Percentiles rank a stretch among this genome's conserved stretches.
phyloP scores from a whole-genome alignment of 2,797 vertebrate species.

The Gymnodraco acuticeps region DNA sequence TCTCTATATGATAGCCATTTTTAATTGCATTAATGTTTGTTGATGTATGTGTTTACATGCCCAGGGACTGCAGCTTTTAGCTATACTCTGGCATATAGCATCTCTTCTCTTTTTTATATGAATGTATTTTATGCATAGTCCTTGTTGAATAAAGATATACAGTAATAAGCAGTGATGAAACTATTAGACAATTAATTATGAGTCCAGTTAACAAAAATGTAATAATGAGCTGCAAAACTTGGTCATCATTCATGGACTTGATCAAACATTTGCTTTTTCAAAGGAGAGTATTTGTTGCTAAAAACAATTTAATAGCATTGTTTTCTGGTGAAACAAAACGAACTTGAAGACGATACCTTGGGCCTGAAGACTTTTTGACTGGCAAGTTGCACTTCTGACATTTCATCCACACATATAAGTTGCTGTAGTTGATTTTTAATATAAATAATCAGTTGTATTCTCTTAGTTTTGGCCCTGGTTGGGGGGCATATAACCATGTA shows the following conservation, averaged over 20 bases:
- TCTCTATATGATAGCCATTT: not conserved
- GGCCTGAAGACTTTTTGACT: not conserved
- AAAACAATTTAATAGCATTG: not conserved
- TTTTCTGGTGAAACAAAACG: not conserved
- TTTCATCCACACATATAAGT: not conserved
- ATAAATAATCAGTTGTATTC: not conserved
- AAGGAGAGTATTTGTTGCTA: not conserved
- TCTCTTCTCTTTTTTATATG: too few species aligned
- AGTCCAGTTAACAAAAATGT: too few species aligned
- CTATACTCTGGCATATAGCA: too few species aligned
- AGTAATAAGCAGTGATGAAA: not conserved
- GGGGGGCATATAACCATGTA: not conserved
- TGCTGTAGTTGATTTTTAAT: not conserved
- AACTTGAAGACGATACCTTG: not conserved
- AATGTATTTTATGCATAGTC: too few species aligned
- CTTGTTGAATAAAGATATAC: too few species aligned
- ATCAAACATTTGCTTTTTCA: not conserved
- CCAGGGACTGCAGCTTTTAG: too few species aligned
- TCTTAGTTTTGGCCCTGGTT: not conserved
- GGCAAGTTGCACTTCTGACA: not conserved
- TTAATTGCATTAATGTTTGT: too few species aligned
- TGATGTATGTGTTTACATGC: too few species aligned
- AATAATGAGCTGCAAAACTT: not conserved
- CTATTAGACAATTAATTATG: too few species aligned
- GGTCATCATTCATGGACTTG: not conserved